Evolutionary conservation across 2,113 vertebrate genomes (phyloP).

Genomic region (Lota lota): DNA sequence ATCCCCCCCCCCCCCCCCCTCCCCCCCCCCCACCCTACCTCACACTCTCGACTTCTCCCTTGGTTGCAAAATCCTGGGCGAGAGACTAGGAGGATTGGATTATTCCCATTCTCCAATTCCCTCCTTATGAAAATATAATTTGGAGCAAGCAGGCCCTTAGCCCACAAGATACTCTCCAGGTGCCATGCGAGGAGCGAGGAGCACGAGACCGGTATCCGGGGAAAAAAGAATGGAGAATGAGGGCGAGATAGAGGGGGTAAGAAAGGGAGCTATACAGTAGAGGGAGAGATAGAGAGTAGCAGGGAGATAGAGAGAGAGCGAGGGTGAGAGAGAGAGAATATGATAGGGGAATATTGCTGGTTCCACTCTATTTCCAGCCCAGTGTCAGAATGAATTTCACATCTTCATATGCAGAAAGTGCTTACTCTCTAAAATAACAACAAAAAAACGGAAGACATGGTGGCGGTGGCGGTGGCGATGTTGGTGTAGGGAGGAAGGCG

Average conservation of each 20-base stretch:
- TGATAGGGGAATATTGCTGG: slow-evolving; percentile 50
- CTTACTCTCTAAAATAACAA: slow-evolving; percentile 82
- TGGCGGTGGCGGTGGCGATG: neutral
- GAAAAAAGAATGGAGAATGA: slow-evolving; percentile 15
- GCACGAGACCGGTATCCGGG: slow-evolving; percentile 35
- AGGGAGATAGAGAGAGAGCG: slow-evolving; percentile 11
- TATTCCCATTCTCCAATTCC: slow-evolving; percentile 27
- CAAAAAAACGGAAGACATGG: slow-evolving; percentile 57
- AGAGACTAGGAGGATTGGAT: slow-evolving; percentile 30
- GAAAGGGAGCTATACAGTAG: neutral
- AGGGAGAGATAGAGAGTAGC: slow-evolving; percentile 7
- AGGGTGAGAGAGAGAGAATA: slow-evolving; percentile 19
- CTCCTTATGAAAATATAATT: slow-evolving; percentile 53
- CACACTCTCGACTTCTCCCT: neutral
- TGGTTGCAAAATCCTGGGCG: slow-evolving; percentile 24
- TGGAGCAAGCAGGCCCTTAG: slow-evolving; percentile 42
- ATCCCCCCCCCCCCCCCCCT: slow-evolving; percentile 16
- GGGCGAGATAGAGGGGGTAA: neutral
- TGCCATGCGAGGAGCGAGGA: slow-evolving; percentile 49
- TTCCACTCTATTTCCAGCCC: slow-evolving; percentile 71
- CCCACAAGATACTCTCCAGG: slow-evolving; percentile 45
- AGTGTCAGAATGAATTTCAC: slow-evolving; percentile 80
- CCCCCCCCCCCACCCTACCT: neutral
- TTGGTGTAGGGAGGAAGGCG: slow-evolving; percentile 30
- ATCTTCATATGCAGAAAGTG: slow-evolving; percentile 87